phyloP scores from a whole-genome alignment of 2,888 invertebrate genomes.

The Drosophila mimica region DNA sequence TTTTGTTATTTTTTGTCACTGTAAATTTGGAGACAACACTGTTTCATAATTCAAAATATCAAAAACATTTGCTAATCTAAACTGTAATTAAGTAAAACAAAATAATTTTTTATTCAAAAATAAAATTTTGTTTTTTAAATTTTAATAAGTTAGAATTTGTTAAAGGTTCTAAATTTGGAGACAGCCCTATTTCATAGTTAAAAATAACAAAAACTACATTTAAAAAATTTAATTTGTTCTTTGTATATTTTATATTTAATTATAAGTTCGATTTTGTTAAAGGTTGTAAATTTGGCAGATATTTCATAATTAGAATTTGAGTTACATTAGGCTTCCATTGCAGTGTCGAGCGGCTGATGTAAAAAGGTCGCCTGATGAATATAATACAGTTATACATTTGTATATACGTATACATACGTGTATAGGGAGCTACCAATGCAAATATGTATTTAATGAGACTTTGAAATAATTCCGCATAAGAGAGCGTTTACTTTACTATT shows the following conservation, averaged over 20 bases:
- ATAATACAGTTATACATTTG: slow-evolving; percentile 17
- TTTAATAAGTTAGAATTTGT: not conserved
- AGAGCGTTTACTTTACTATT: slow-evolving; percentile 35
- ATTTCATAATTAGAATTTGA: slow-evolving; percentile 12
- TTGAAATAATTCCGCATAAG: slow-evolving; percentile 15
- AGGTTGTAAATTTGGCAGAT: not conserved
- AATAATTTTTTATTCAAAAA: too few relatives aligned
- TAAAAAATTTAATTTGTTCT: not conserved
- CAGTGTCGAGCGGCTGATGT: slow-evolving; percentile 10
- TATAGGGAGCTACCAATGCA: not conserved
- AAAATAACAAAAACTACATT: not conserved
- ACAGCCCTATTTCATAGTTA: not conserved
- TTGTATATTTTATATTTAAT: not conserved
- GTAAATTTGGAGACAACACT: not conserved
- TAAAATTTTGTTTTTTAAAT: not conserved
- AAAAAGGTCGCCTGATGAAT: slow-evolving; percentile 13
- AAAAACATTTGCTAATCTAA: not conserved
- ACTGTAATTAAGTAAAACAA: not conserved
- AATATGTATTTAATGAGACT: not conserved
- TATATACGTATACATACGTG: not conserved
- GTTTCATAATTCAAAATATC: not conserved
- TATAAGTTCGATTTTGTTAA: not conserved
- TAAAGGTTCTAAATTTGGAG: not conserved
- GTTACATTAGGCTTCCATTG: slow-evolving; percentile 22
- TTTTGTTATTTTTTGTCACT: not conserved